phyloP scores from a whole-genome alignment of 2,113 vertebrate species.

The Tamias sibiricus region DNA sequence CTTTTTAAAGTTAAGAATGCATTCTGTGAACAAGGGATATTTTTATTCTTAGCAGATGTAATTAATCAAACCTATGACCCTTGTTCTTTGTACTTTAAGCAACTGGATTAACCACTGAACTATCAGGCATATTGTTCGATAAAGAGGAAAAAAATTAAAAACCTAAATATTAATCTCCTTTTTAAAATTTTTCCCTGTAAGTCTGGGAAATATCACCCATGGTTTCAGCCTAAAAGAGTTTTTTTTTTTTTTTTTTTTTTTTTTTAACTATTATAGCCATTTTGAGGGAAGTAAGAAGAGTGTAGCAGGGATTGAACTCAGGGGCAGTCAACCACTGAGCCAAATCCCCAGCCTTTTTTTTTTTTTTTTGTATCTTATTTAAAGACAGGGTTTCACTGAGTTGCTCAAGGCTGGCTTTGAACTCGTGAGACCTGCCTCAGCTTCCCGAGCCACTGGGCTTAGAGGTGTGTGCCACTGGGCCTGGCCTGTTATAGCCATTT shows the following conservation, averaged over 20 bases:
- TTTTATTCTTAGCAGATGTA: slow-evolving; percentile 56
- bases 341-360: too few species aligned
- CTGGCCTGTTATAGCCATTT: slow-evolving; percentile 1
- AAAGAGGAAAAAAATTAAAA: slow-evolving; percentile 30
- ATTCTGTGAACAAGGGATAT: not conserved
- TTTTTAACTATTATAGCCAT: too few species aligned
- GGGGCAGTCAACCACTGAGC: too few species aligned
- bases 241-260: not conserved
- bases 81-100: slow-evolving; percentile 13
- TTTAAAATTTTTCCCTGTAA: not conserved
- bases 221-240: not conserved
- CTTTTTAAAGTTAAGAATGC: slow-evolving; percentile 70
- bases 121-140: slow-evolving; percentile 23
- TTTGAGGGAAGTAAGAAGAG: too few species aligned
- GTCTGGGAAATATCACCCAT: not conserved
- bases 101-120: slow-evolving; percentile 44
- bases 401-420: too few species aligned
- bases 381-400: too few species aligned
- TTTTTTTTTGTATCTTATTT: too few species aligned
- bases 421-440: too few species aligned
- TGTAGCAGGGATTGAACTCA: too few species aligned
- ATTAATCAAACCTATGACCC: slow-evolving; percentile 44
- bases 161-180: not conserved
- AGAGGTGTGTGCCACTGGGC: too few species aligned
- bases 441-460: too few species aligned